phyloP scores from a whole-genome alignment of 2,797 vertebrate genomes.

The Lagodon rhomboides region DNA sequence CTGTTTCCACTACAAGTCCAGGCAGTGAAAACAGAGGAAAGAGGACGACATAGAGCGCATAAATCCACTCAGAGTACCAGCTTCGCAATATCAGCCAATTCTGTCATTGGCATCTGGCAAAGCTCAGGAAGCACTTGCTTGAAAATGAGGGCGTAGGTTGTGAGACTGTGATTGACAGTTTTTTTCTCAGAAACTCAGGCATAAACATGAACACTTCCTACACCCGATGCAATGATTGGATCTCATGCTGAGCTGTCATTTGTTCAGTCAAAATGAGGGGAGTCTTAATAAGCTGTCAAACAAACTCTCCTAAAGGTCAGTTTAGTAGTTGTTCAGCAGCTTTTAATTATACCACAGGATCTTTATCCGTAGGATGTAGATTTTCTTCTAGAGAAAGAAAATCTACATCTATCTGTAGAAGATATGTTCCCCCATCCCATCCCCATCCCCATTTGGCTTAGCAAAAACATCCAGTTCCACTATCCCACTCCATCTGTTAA shows the following conservation, averaged over 20 bases:
- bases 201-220: not conserved
- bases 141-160: constrained; percentile 3
- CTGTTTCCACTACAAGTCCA: constrained; percentile 27
- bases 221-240: not conserved
- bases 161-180: not conserved
- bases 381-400: no score
- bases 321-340: not conserved
- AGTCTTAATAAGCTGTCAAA: not conserved
- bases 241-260: not conserved
- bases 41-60: not conserved
- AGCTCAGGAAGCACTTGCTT: not conserved
- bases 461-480: not conserved
- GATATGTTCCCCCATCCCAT: no score
- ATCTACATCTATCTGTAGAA: no score
- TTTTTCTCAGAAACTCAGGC: not conserved
- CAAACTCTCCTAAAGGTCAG: not conserved
- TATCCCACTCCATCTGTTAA: not conserved
- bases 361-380: not conserved
- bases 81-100: not conserved
- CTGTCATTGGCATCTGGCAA: not conserved
- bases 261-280: no score
- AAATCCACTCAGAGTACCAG: constrained; percentile 11
- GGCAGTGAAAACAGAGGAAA: constrained; percentile 16
- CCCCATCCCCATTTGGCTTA: no score
- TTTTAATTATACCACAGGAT: not conserved